phyloP scores from a whole-genome alignment of 1,140 invertebrate species.

The Lordiphosa collinella region DNA sequence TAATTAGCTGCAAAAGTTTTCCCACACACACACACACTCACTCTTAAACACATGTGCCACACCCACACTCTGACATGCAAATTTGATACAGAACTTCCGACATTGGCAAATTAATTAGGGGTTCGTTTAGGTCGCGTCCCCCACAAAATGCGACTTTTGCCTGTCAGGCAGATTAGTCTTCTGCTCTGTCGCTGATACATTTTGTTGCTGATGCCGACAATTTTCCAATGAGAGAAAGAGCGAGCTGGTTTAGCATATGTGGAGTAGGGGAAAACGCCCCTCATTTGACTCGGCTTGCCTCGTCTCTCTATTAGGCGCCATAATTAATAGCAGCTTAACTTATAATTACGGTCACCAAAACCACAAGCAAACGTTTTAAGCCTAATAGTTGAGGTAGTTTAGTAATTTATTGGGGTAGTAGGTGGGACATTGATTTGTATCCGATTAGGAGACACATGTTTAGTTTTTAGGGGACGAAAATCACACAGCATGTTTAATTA shows the following conservation, averaged over 20 bases:
- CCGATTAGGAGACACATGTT: slow-evolving; percentile 5
- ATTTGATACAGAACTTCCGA: slow-evolving; percentile 60
- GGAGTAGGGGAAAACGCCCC: background rate
- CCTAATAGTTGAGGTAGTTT: slow-evolving; percentile 70
- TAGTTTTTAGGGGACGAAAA: no score
- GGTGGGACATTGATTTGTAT: slow-evolving; percentile 2
- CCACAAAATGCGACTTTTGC: slow-evolving; percentile 38
- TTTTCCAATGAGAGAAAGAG: slow-evolving; percentile 1
- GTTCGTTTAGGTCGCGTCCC: slow-evolving; percentile 50
- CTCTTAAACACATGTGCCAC: slow-evolving; percentile 7
- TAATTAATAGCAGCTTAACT: slow-evolving; percentile 76
- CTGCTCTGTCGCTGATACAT: slow-evolving; percentile 39
- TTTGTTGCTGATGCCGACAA: slow-evolving; percentile 40
- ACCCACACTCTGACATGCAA: slow-evolving; percentile 41
- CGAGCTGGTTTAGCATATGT: slow-evolving; percentile 38
- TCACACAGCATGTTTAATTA: no score
- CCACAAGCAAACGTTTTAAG: slow-evolving; percentile 64
- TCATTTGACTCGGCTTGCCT: background rate
- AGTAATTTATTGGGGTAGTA: slow-evolving; percentile 12
- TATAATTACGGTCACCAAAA: slow-evolving; percentile 72
- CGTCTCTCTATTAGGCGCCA: slow-evolving; percentile 50
- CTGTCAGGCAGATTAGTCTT: slow-evolving; percentile 57
- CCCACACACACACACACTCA: slow-evolving; percentile 8
- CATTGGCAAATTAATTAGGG: slow-evolving; percentile 67
- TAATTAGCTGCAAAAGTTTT: slow-evolving; percentile 51